These are phyloP conservation scores for Apodemia hepburni DNA, from an alignment of 2,888 invertebrate species.

Conservation along the genomic window DNA sequence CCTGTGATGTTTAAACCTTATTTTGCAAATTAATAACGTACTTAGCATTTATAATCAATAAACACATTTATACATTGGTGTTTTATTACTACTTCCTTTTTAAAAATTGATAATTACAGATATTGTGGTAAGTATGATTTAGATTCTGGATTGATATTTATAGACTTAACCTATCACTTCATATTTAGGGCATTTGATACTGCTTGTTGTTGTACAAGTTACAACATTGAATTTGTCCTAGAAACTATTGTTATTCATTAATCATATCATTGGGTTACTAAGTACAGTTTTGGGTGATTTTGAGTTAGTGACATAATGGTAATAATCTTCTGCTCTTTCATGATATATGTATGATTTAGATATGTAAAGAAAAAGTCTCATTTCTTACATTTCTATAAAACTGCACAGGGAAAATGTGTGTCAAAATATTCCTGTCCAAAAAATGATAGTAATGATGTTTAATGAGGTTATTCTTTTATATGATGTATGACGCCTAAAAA, in stretches of 20 bases:
- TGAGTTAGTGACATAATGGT: too few relatives aligned
- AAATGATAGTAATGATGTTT: too few relatives aligned
- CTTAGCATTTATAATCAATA: neutral
- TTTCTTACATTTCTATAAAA: too few relatives aligned
- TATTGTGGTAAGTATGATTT: constrained; percentile 3
- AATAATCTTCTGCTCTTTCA: too few relatives aligned
- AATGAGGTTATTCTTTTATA: too few relatives aligned
- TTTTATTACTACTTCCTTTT: constrained; percentile 47
- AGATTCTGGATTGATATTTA: constrained; percentile 14
- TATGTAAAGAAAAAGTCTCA: too few relatives aligned
- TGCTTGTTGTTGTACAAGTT: constrained; percentile 22
- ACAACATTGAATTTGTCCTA: neutral
- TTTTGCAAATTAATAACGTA: neutral
- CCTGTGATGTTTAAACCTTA: neutral
- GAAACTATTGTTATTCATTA: neutral
- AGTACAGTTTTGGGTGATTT: too few relatives aligned
- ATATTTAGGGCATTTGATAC: constrained; percentile 43
- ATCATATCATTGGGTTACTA: too few relatives aligned
- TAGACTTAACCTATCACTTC: neutral
- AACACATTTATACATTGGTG: constrained; percentile 36
- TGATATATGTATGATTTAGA: too few relatives aligned
- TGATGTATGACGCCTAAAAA: too few relatives aligned
- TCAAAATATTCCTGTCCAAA: too few relatives aligned
- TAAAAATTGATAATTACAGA: neutral
- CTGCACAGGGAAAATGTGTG: too few relatives aligned